Percentiles rank a stretch among this genome's conserved stretches.
phyloP scores from a whole-genome alignment of 2,888 invertebrate genomes.

The Arctia plantaginis region DNA sequence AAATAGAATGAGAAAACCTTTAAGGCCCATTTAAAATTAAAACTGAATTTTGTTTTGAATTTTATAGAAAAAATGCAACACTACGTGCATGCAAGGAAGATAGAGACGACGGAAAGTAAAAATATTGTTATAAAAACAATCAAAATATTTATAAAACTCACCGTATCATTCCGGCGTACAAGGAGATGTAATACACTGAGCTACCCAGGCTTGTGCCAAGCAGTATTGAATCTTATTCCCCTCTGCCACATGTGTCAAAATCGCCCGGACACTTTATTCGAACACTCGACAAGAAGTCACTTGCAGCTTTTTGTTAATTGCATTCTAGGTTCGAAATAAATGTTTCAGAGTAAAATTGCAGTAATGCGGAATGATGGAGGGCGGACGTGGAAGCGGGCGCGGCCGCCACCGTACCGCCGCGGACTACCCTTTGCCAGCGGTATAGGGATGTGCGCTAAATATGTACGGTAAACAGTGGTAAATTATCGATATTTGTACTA shows the following conservation, averaged over 20 bases:
- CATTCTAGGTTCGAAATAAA: conserved; percentile 45
- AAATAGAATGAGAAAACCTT: background rate
- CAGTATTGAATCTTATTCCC: conserved; percentile 80
- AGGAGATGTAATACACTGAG: conserved; percentile 65
- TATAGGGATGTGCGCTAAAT: conserved; percentile 60
- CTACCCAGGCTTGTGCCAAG: conserved; percentile 85
- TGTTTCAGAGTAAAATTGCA: conserved; percentile 46
- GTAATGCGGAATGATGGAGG: conserved; percentile 55
- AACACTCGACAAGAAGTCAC: conserved; percentile 61
- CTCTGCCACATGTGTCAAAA: conserved; percentile 83
- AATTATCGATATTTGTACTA: conserved; percentile 2
- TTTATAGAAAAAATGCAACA: background rate
- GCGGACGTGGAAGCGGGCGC: conserved; percentile 66
- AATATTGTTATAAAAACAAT: conserved; percentile 37
- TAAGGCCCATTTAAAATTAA: background rate
- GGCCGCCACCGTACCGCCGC: conserved; percentile 68
- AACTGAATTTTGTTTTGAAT: background rate
- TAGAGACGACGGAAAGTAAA: conserved; percentile 12
- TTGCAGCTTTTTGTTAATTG: conserved; percentile 48
- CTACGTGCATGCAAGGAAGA: background rate
- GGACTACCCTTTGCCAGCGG: conserved; percentile 64
- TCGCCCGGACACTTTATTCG: conserved; percentile 55
- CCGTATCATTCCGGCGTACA: conserved; percentile 81
- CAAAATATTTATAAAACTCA: conserved; percentile 63
- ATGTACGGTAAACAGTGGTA: background rate